These are phyloP conservation scores for Myotis daubentonii DNA, from an alignment of 2,797 vertebrate genomes.

Conservation along the genomic window DNA sequence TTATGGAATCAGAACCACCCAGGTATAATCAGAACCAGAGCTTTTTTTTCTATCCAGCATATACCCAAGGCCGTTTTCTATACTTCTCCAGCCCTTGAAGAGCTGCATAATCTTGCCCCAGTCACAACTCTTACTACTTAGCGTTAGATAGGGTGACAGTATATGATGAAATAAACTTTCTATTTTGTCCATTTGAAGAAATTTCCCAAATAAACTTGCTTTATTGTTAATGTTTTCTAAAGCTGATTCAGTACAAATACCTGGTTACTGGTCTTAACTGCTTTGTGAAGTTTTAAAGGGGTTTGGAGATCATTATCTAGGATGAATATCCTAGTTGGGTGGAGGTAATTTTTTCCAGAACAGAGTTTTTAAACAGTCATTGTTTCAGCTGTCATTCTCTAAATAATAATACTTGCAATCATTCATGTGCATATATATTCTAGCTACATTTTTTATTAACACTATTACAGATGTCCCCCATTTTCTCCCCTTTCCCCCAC, in stretches of 20 bases:
- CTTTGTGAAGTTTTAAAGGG: neutral
- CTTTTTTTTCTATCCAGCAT: neutral
- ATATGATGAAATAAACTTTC: neutral
- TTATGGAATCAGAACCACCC: neutral
- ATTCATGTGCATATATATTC: neutral
- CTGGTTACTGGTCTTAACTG: neutral
- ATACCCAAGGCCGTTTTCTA: neutral
- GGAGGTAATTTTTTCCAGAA: neutral
- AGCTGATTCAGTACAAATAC: neutral
- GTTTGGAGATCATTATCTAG: neutral
- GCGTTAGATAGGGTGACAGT: neutral
- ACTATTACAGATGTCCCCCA: too few species aligned
- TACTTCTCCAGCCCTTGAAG: neutral
- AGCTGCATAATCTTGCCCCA: neutral
- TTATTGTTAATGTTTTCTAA: neutral
- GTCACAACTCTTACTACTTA: neutral
- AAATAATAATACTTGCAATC: neutral
- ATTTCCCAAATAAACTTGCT: neutral
- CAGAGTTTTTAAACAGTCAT: neutral
- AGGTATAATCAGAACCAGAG: neutral
- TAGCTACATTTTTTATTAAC: neutral
- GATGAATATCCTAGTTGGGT: neutral
- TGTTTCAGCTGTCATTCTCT: neutral
- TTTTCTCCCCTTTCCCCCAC: too few species aligned
- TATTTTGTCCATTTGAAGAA: neutral